These are phyloP conservation scores for Propithecus coquereli DNA, from an alignment of 2,113 vertebrate species.

Conservation along the genomic window DNA sequence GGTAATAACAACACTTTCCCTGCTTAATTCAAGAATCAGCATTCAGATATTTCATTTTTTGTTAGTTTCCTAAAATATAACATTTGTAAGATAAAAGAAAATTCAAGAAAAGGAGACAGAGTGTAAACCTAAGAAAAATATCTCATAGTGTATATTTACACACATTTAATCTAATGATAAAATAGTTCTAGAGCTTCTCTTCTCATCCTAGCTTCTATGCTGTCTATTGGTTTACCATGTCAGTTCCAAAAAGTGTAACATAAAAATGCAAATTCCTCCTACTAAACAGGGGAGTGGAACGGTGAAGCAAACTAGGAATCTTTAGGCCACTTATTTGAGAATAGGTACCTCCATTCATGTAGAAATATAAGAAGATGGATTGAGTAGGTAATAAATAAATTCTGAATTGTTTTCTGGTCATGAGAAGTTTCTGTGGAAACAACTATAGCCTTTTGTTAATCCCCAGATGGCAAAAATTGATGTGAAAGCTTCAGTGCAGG, in stretches of 20 bases:
- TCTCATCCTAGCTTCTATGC: not conserved
- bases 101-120: not conserved
- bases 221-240: not conserved
- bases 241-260: not conserved
- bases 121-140: not conserved
- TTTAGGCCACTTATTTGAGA: not conserved
- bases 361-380: not conserved
- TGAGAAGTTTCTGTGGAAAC: not conserved
- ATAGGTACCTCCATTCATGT: not conserved
- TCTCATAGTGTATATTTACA: not conserved
- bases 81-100: not conserved
- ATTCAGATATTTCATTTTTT: not conserved
- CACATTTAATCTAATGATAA: not conserved
- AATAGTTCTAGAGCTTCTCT: not conserved
- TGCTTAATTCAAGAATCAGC: not conserved
- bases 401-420: not conserved
- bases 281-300: not conserved
- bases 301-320: not conserved
- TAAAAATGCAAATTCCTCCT: not conserved
- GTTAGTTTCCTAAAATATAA: slow-evolving; percentile 21
- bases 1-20: not conserved
- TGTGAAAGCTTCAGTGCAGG: not conserved
- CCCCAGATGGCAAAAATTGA: not conserved
- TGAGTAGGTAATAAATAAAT: not conserved
- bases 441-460: not conserved